Conservation (phyloP, 2,888 invertebrate species). For the Lysandra bellargus region DNA sequence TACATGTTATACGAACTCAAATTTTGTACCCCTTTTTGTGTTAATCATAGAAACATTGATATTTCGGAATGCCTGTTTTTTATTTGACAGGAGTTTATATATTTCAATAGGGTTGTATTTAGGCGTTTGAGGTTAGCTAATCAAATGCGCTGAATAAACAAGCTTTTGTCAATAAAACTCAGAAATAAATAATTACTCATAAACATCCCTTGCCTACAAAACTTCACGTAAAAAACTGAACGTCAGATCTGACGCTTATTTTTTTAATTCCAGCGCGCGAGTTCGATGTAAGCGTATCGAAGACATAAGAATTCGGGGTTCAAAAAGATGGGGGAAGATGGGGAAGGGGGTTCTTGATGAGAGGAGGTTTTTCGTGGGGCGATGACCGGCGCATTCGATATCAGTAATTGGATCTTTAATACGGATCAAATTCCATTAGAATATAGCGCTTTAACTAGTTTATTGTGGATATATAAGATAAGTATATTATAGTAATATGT, state of each 20-base stretch:
- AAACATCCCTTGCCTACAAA: background rate
- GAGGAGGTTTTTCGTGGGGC: slow-evolving; percentile 77
- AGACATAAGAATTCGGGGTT: slow-evolving; percentile 73
- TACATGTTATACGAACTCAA: background rate
- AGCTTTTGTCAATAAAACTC: background rate
- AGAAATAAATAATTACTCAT: background rate
- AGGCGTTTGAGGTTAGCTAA: no score
- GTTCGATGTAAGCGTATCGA: slow-evolving; percentile 37
- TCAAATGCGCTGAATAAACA: background rate
- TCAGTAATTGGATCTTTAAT: slow-evolving; percentile 66
- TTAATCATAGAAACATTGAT: no score
- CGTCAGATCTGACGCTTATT: background rate
- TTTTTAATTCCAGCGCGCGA: slow-evolving; percentile 1
- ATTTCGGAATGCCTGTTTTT: no score
- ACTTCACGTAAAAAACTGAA: background rate
- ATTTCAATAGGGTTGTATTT: no score
- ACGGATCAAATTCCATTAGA: slow-evolving; percentile 40
- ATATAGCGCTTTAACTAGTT: slow-evolving; percentile 30
- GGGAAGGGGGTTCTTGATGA: slow-evolving; percentile 68
- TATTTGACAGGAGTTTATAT: no score
- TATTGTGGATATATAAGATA: background rate
- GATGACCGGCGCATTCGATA: slow-evolving; percentile 73
- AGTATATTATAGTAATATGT: no score
- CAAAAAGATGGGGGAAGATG: slow-evolving; percentile 58
- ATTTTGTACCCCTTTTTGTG: background rate